phyloP scores from a whole-genome alignment of 2,113 vertebrate species.

The Callionymus lyra region DNA sequence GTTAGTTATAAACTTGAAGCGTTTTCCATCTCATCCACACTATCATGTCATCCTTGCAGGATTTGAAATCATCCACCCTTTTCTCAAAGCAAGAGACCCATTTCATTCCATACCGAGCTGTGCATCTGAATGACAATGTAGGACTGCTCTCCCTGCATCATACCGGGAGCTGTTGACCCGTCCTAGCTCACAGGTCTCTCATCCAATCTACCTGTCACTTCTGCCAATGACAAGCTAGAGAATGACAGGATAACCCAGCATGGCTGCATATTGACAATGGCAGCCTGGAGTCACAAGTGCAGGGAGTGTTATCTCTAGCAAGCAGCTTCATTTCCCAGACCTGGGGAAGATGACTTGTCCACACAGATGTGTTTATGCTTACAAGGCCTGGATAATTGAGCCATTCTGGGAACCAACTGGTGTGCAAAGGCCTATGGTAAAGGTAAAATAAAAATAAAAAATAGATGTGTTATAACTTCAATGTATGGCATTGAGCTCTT shows the following conservation, averaged over 20 bases:
- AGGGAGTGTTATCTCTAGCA: constrained; percentile 54
- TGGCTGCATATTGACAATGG: constrained; percentile 52
- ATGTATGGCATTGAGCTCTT: too few species aligned
- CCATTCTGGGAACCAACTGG: too few species aligned
- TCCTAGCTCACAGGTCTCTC: constrained; percentile 35
- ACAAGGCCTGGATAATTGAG: too few species aligned
- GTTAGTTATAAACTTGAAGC: too few species aligned
- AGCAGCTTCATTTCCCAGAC: constrained; percentile 54
- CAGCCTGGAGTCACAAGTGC: constrained; percentile 48
- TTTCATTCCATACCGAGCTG: constrained; percentile 23
- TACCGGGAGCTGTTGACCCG: constrained; percentile 42
- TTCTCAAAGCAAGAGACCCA: constrained; percentile 29
- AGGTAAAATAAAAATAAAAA: too few species aligned
- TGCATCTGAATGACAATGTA: constrained; percentile 30
- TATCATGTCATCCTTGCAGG: constrained; percentile 14
- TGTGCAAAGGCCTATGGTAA: too few species aligned
- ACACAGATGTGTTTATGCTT: neutral
- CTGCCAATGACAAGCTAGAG: constrained; percentile 43
- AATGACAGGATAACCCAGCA: constrained; percentile 31
- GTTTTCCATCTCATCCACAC: neutral
- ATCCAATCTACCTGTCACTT: constrained; percentile 61
- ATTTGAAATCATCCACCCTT: constrained; percentile 14
- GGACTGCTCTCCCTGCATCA: constrained; percentile 27
- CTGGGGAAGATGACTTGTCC: constrained; percentile 10
- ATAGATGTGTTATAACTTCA: too few species aligned